Conservation (phyloP, 2,888 invertebrate genomes). For the Ormyrus labotus region DNA sequence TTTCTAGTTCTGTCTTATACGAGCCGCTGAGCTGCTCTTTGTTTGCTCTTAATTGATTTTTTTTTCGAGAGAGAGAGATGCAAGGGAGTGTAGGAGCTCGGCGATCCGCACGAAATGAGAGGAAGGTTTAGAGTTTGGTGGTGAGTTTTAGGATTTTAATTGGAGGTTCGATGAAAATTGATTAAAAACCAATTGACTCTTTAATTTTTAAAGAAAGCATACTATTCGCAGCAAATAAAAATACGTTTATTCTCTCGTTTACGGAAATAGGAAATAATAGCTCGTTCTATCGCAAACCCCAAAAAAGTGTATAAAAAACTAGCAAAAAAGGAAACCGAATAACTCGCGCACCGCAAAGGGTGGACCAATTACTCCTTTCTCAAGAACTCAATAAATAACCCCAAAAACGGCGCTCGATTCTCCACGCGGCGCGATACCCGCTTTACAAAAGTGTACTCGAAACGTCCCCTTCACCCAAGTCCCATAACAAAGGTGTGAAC, state of each 20-base stretch:
- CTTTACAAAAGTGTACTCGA: conserved; percentile 4
- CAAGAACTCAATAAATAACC: conserved; percentile 11
- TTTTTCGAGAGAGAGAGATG: background rate
- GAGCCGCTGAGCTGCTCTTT: conserved; percentile 41
- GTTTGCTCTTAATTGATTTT: conserved; percentile 56
- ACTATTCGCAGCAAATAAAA: too few species aligned
- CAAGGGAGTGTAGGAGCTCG: background rate
- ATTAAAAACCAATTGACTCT: too few species aligned
- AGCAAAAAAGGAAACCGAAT: conserved; percentile 12
- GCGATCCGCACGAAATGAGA: conserved; percentile 26
- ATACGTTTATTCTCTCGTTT: too few species aligned
- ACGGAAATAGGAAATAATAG: too few species aligned
- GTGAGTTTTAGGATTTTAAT: too few species aligned
- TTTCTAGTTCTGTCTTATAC: conserved; percentile 40
- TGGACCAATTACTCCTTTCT: conserved; percentile 35
- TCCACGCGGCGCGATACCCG: conserved; percentile 1
- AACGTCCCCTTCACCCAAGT: conserved; percentile 5
- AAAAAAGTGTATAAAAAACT: background rate
- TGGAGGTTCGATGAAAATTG: too few species aligned
- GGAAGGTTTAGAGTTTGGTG: background rate
- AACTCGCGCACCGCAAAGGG: conserved; percentile 20
- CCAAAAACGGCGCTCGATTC: background rate
- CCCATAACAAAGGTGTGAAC: conserved; percentile 41
- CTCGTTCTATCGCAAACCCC: too few species aligned
- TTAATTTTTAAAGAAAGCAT: too few species aligned